These are phyloP conservation scores for Cinara cedri DNA, from an alignment of 2,888 invertebrate species.

Conservation along the genomic window DNA sequence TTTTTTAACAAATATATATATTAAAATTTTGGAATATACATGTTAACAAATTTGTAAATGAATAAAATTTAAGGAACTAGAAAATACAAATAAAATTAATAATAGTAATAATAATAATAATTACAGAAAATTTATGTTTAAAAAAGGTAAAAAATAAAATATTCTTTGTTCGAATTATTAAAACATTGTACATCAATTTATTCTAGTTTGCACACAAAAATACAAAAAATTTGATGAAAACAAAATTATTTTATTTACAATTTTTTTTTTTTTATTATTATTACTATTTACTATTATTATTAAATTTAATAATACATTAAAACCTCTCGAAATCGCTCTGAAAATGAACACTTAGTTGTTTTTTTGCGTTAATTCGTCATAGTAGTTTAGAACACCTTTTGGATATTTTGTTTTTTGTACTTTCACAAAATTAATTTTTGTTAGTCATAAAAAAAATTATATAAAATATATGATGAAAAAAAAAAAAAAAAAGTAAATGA, in stretches of 20 bases:
- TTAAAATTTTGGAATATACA: slow-evolving; percentile 52
- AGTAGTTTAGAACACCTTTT: slow-evolving; percentile 51
- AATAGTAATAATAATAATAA: slow-evolving; percentile 34
- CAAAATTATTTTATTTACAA: slow-evolving; percentile 50
- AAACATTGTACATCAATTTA: slow-evolving; percentile 22
- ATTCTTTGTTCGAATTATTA: slow-evolving; percentile 38
- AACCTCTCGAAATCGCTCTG: slow-evolving; percentile 56
- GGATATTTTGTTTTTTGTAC: slow-evolving; percentile 45
- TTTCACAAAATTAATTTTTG: slow-evolving; percentile 41
- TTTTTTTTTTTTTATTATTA: slow-evolving; percentile 8
- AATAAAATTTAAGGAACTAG: slow-evolving; percentile 52
- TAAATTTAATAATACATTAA: slow-evolving; percentile 32
- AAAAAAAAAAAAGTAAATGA: slow-evolving; percentile 28
- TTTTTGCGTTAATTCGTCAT: slow-evolving; percentile 46
- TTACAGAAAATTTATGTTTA: slow-evolving; percentile 24
- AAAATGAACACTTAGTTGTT: slow-evolving; percentile 51
- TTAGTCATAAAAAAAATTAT: slow-evolving; percentile 47
- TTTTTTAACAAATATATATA: slow-evolving; percentile 23
- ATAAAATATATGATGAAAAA: slow-evolving; percentile 7
- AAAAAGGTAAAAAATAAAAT: slow-evolving; percentile 44
- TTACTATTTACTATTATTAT: slow-evolving; percentile 28
- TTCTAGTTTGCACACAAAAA: slow-evolving; percentile 41
- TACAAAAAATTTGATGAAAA: slow-evolving; percentile 45
- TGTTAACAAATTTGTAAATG: slow-evolving; percentile 53
- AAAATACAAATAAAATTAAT: slow-evolving; percentile 44